Base-by-base conservation (phyloP, 2,797 vertebrate genomes). In the Melanotaenia boesemani region DNA sequence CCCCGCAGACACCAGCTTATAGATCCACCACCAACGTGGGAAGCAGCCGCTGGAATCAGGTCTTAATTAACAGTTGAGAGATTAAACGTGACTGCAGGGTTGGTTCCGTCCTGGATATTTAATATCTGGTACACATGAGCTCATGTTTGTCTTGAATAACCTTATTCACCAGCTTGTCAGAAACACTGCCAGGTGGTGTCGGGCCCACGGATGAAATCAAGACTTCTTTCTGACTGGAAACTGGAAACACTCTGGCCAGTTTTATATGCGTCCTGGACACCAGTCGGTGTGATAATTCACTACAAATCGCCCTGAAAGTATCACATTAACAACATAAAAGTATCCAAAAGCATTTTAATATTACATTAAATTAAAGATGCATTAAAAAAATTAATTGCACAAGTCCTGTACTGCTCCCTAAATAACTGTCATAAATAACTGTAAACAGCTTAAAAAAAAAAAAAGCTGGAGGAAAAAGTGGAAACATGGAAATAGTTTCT, bases 171-270 rank as follows among this genome's bases (percentile, higher is more conserved):
- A 36, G 52, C 58, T 67, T 18, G 39, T 72, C 68, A 6, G 41
- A 44, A 76, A 72, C 75, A 24, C 1, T 62, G 70, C 68, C 78
- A 75, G 39, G 60, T 26, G 70, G 76, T 86, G 70, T 75, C 68
- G 6, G 1, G 72, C 67, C 77, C 82, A 59, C 69, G 11, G 15
- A 81, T 83, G 67, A 72, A n/a, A 18, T 50, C 9, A 72, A 5
- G 52, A 46, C 59, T 76, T 81, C 62, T 77, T 67, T 68, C 68
- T 46, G 9, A 39, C 65, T 37, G 32, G 32, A 32, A 32, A 32
- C 32, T 83, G 65, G 73, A 76, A 64, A 63, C 16, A 30, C 24
- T 41, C 83, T 34, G 55, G 34, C 52, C 63, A 13, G 76, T 66
- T 72, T 84, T 60, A 54, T 67, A 59, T 70, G 60, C 57, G 62